phyloP scores from a whole-genome alignment of 2,797 vertebrate species.

The Squalus acanthias region DNA sequence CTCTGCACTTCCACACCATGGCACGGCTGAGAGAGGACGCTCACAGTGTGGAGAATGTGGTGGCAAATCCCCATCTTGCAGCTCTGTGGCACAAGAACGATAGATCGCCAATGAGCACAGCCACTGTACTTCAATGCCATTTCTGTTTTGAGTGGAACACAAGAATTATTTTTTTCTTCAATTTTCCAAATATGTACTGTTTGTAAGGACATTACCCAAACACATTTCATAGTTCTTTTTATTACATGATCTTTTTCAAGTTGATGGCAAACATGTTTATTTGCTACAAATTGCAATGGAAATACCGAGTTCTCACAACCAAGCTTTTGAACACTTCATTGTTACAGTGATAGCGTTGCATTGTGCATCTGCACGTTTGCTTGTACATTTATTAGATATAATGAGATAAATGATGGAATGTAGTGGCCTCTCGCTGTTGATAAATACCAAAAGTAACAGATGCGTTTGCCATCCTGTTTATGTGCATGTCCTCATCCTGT shows the following conservation, averaged over 20 bases:
- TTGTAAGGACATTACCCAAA: background rate
- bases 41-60: background rate
- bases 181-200: background rate
- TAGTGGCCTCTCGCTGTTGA: constrained; percentile 44
- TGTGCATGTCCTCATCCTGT: constrained; percentile 49
- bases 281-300: background rate
- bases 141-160: background rate
- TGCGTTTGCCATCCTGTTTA: constrained; percentile 65
- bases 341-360: background rate
- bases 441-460: constrained; percentile 59
- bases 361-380: constrained; percentile 40
- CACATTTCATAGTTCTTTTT: background rate
- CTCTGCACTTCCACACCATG: background rate
- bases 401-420: constrained; percentile 67
- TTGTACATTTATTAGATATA: constrained; percentile 57
- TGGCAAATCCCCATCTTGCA: too few species aligned
- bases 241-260: background rate
- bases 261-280: background rate
- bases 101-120: background rate
- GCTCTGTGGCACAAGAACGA: background rate
- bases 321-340: background rate
- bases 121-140: too few species aligned
- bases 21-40: background rate
- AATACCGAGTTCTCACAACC: background rate
- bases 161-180: background rate